Base-by-base conservation (phyloP, 2,888 invertebrate species). In the Pharmacophagus antenor region DNA sequence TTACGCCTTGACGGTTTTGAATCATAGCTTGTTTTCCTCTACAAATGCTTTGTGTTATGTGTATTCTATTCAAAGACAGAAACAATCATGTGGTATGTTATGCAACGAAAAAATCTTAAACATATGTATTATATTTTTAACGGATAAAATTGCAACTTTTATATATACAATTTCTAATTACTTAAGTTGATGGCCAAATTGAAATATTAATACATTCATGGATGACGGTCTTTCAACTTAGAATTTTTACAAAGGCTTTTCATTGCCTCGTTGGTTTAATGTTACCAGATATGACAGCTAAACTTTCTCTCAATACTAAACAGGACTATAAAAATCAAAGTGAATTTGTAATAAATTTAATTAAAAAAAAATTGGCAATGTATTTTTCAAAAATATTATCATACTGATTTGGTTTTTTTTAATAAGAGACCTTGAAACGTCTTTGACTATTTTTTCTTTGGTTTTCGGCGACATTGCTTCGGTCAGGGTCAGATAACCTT, bases 401-500 rank as follows among this genome's bases (percentile, higher is more conserved):
- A 37, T 4, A 5, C 18, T 44, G 18, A 4, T 44, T 17, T 18
- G 7, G 18, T 44, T 44, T 44, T 44, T 18, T n/a, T 2, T 8
- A n/a, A 44, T 7, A 18, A 18, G 8, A 44, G 17, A 8, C 42
- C 6, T 2, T 10, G 8, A 44, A 8, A 7, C 18, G 2, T 20
- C 42, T 44, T n/a, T 44, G 42, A 10, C 8, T 20, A 44, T n/a
- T 44, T 44, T 44, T 48, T 27, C 48, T 53, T 25, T 42, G 41
- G 42, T 49, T 61, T 61, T 58, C 47, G 62, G 61, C 62, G 63
- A 65, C 66, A 64, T 65, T 67, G 65, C 57, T 25, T 52, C 54
- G 56, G 52, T 51, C 63, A 64, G 63, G 66, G 66, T 66, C 69
- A 66, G 56, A 62, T 66, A 64, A 68, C 70, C 66, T 69, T 68